phyloP scores from a whole-genome alignment of 2,113 vertebrate species.

The Irena cyanogastra region DNA sequence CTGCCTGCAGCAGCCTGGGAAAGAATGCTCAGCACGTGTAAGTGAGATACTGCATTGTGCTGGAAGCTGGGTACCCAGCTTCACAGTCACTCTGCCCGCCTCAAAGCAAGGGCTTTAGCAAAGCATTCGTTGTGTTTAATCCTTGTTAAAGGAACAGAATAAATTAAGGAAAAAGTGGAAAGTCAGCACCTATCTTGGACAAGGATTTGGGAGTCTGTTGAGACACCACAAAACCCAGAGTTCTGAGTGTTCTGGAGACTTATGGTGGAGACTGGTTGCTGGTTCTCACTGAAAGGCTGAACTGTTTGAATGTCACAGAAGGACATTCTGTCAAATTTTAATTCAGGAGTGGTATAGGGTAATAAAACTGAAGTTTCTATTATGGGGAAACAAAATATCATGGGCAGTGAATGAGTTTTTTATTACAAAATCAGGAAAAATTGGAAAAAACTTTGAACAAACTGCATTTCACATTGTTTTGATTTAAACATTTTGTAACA shows the following conservation, averaged over 20 bases:
- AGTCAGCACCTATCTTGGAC: neutral
- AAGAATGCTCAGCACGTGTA: accelerated
- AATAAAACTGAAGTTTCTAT: neutral
- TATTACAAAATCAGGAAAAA: neutral
- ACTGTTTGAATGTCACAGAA: neutral
- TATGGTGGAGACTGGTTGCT: neutral
- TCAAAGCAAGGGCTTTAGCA: neutral
- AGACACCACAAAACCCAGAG: neutral
- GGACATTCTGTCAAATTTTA: neutral
- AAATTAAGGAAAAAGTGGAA: neutral
- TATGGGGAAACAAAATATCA: neutral
- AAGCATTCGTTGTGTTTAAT: neutral
- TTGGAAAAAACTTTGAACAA: neutral
- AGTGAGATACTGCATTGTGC: neutral
- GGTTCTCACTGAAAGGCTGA: neutral
- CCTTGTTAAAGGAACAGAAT: neutral
- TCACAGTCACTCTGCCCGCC: neutral
- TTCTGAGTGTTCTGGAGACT: neutral
- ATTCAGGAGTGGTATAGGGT: neutral
- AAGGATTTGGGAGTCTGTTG: neutral
- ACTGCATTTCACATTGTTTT: neutral
- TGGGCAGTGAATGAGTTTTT: neutral
- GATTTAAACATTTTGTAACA: neutral
- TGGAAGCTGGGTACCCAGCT: neutral
- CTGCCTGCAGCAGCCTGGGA: neutral